Evolutionary conservation across 1,140 invertebrate genomes (phyloP).

Genomic region (Mylabris phalerata): DNA sequence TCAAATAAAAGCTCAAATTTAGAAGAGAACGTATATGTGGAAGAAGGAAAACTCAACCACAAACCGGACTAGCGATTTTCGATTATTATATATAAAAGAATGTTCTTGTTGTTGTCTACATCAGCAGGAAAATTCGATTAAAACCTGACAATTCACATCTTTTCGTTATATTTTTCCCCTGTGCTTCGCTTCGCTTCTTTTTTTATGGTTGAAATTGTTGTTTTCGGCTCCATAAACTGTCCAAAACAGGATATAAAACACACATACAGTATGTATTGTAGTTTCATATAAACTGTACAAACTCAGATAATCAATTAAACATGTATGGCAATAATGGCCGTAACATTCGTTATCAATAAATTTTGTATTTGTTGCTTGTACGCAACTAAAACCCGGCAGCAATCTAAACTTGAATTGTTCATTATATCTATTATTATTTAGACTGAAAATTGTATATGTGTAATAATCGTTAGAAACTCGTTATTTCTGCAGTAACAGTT

Average conservation of each 20-base stretch:
- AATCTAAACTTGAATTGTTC: background rate
- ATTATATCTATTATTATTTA: conserved; percentile 2
- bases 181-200: no score
- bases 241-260: background rate
- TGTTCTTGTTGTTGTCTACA: no score
- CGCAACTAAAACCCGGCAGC: no score
- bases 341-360: conserved; percentile 5
- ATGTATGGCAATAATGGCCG: conserved; percentile 8
- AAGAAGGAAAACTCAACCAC: no score
- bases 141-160: no score
- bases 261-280: background rate
- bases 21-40: no score
- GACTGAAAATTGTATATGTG: conserved; percentile 8
- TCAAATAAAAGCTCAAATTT: no score
- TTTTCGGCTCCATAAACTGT: background rate
- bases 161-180: no score
- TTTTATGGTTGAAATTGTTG: background rate
- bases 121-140: no score
- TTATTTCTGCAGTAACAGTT: conserved; percentile 18
- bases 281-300: conserved; percentile 2
- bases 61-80: no score
- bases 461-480: conserved; percentile 24
- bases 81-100: no score
- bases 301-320: conserved; percentile 14
- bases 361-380: conserved; percentile 7